phyloP scores from a whole-genome alignment of 92 coral and sea anemone species.

The Paragorgia papillata region DNA sequence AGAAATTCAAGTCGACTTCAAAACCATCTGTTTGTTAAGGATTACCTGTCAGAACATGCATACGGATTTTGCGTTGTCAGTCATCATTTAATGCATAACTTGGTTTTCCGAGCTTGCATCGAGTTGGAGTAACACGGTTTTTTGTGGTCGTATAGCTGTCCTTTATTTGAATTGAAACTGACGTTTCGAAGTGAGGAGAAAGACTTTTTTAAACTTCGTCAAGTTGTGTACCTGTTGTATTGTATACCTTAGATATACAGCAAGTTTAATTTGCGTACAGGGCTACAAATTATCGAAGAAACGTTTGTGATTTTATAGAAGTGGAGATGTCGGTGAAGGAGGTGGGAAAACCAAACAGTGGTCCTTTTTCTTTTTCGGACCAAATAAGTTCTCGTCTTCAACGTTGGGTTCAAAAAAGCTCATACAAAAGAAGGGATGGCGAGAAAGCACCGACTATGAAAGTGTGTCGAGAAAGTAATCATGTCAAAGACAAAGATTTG shows the following conservation, averaged over 20 bases:
- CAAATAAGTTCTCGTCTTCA: slow-evolving; percentile 43
- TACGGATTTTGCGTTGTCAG: neutral
- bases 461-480: neutral
- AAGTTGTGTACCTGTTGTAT: too few relatives aligned
- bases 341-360: neutral
- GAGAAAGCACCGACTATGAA: slow-evolving; percentile 7
- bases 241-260: neutral
- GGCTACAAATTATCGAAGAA: neutral
- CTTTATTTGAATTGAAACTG: too few relatives aligned
- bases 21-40: neutral
- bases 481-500: slow-evolving; percentile 6
- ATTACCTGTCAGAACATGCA: neutral
- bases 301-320: too few relatives aligned
- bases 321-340: neutral
- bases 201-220: too few relatives aligned
- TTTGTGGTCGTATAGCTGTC: too few relatives aligned
- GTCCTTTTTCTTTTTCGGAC: slow-evolving; percentile 13
- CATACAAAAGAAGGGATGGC: slow-evolving; percentile 30
- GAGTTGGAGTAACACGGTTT: too few relatives aligned
- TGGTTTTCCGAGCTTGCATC: too few relatives aligned
- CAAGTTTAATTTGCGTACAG: too few relatives aligned
- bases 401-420: slow-evolving; percentile 38
- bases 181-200: too few relatives aligned
- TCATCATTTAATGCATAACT: too few relatives aligned
- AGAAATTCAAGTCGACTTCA: too few relatives aligned